A percentile compares a stretch with the other conserved stretches of the same genome.
Conservation (phyloP, 2,797 vertebrate genomes). For the Argentina silus region DNA sequence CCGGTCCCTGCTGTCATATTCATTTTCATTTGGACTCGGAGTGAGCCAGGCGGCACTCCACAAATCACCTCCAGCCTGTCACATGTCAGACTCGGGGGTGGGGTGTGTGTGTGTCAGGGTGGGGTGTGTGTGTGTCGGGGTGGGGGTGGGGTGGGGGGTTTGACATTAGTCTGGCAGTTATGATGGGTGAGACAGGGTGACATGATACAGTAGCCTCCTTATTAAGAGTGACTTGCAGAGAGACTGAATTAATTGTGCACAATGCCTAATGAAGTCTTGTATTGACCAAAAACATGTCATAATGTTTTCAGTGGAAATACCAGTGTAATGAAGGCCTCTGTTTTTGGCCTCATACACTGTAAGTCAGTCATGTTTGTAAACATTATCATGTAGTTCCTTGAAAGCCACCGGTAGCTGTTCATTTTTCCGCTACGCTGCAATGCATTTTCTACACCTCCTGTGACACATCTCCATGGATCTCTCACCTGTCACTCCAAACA, state of each 20-base stretch:
- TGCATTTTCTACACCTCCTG: too few relatives aligned
- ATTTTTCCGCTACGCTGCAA: too few relatives aligned
- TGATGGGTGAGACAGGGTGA: background rate
- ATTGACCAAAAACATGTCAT: slow-evolving; percentile 20
- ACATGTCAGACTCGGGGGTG: slow-evolving; percentile 29
- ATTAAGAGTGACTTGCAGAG: slow-evolving; percentile 6
- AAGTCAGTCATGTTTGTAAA: too few relatives aligned
- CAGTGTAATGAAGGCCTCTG: background rate
- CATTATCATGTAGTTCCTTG: too few relatives aligned
- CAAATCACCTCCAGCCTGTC: slow-evolving; percentile 64
- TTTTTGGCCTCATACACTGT: background rate
- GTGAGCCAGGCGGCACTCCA: slow-evolving; percentile 38
- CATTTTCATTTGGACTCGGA: slow-evolving; percentile 67
- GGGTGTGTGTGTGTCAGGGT: slow-evolving; percentile 21
- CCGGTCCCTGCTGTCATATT: slow-evolving; percentile 57
- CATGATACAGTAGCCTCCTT: slow-evolving; percentile 6
- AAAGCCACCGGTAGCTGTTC: too few relatives aligned
- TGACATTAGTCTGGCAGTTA: background rate
- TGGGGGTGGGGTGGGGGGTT: slow-evolving; percentile 12
- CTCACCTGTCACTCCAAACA: too few relatives aligned
- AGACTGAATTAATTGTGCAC: slow-evolving; percentile 35
- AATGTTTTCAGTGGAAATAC: slow-evolving; percentile 24
- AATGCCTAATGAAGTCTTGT: slow-evolving; percentile 33
- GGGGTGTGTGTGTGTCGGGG: slow-evolving; percentile 22
- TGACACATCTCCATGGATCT: too few relatives aligned